Evolutionary conservation across 2,113 vertebrate species (phyloP).

Genomic region (Tupaia tana): DNA sequence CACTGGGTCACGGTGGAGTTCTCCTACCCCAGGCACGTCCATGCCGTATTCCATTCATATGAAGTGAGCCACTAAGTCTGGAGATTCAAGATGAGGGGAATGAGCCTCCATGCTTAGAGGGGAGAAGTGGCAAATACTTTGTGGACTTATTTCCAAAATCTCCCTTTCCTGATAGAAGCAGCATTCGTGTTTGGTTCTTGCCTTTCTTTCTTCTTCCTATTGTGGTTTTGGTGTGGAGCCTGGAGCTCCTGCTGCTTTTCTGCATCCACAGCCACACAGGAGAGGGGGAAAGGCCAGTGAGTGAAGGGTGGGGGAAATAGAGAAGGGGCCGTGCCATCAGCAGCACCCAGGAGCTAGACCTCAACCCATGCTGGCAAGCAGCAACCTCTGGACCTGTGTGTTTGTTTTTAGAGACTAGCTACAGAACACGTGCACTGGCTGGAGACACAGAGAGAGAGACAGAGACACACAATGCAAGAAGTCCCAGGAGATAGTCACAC

Average conservation of each 20-base stretch:
- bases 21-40: neutral
- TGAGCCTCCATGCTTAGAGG: neutral
- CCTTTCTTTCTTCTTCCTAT: neutral
- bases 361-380: fast-evolving
- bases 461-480: too few species aligned
- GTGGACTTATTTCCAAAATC: neutral
- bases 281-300: too few species aligned
- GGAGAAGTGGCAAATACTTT: neutral
- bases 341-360: fast-evolving
- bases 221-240: fast-evolving
- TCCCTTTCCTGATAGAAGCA: neutral
- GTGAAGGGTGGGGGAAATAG: too few species aligned
- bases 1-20: neutral
- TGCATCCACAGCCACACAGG: too few species aligned
- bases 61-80: neutral
- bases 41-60: fast-evolving
- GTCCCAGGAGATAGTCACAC: too few species aligned
- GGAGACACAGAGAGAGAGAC: too few species aligned
- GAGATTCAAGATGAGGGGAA: neutral
- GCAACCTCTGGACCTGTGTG: neutral
- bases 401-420: too few species aligned
- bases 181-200: neutral
- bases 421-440: too few species aligned
- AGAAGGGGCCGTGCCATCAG: too few species aligned
- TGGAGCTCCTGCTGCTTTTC: fast-evolving